Conservation (phyloP, 2,113 vertebrate genomes). For the Oryzias javanicus region DNA sequence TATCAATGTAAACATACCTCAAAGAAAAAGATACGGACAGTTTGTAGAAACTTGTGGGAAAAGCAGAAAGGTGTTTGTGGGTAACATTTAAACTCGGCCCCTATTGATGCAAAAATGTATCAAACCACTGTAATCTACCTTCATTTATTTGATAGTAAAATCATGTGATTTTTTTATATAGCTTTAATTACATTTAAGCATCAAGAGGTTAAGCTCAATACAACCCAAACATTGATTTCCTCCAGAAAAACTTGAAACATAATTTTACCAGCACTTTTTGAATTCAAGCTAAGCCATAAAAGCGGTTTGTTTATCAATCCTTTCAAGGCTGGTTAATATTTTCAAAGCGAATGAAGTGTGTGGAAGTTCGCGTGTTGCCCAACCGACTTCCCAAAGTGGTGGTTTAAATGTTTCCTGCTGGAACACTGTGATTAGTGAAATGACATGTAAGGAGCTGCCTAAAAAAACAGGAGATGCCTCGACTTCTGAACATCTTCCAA, state of each 20-base stretch:
- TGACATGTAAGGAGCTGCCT: constrained; percentile 22
- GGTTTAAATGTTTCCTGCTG: constrained; percentile 34
- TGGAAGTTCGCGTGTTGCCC: constrained; percentile 10
- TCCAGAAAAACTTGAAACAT: too few species aligned
- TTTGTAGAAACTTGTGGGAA: background rate
- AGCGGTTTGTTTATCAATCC: background rate
- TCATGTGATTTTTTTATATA: too few species aligned
- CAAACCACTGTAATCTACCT: too few species aligned
- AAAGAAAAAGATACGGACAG: background rate
- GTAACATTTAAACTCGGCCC: too few species aligned
- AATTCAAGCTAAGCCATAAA: background rate
- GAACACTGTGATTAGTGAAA: constrained; percentile 25
- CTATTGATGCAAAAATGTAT: too few species aligned
- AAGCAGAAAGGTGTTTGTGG: too few species aligned
- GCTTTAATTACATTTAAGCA: too few species aligned
- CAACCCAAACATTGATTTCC: too few species aligned
- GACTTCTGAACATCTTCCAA: constrained; percentile 29
- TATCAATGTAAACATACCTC: constrained; percentile 1
- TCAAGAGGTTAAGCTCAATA: too few species aligned
- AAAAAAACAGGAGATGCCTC: constrained; percentile 21
- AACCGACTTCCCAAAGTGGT: constrained; percentile 12
- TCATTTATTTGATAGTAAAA: too few species aligned
- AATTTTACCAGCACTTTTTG: background rate
- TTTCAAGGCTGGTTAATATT: constrained; percentile 3
- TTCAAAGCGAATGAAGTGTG: constrained; percentile 11